These are phyloP conservation scores for Diabrotica undecimpunctata DNA, from an alignment of 1,140 invertebrate species.

Conservation along the genomic window DNA sequence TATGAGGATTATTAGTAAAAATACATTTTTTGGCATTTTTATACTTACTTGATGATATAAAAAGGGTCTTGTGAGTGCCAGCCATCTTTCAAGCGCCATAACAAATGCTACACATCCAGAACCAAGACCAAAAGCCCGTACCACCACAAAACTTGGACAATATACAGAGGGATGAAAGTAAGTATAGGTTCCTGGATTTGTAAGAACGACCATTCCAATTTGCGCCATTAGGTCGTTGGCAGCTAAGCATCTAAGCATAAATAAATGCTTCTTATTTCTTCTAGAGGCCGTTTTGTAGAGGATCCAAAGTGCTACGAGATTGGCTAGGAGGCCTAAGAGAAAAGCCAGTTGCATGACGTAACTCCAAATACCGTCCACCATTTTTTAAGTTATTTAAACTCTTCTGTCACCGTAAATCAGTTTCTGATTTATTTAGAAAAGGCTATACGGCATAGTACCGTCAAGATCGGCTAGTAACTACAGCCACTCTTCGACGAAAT, in stretches of 20 bases:
- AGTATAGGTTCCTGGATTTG: conserved; percentile 58
- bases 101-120: conserved; percentile 82
- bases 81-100: conserved; percentile 81
- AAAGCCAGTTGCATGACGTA: conserved; percentile 43
- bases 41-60: conserved; percentile 77
- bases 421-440: too few species aligned
- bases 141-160: conserved; percentile 68
- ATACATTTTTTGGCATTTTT: too few species aligned
- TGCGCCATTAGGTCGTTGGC: conserved; percentile 76
- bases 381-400: background rate
- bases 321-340: conserved; percentile 57
- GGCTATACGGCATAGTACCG: background rate
- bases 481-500: background rate
- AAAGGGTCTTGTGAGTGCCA: conserved; percentile 82
- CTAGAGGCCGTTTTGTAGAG: conserved; percentile 56
- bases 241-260: conserved; percentile 74
- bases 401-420: too few species aligned
- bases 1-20: too few species aligned
- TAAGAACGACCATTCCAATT: conserved; percentile 60
- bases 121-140: conserved; percentile 77
- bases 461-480: background rate
- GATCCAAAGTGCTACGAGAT: conserved; percentile 58
- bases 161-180: conserved; percentile 53
- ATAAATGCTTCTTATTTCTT: conserved; percentile 72
- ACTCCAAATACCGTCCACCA: background rate